Percentiles rank a stretch among this genome's conserved stretches.
phyloP scores from a whole-genome alignment of 2,797 vertebrate species.

The Eurystomus glaucurus region DNA sequence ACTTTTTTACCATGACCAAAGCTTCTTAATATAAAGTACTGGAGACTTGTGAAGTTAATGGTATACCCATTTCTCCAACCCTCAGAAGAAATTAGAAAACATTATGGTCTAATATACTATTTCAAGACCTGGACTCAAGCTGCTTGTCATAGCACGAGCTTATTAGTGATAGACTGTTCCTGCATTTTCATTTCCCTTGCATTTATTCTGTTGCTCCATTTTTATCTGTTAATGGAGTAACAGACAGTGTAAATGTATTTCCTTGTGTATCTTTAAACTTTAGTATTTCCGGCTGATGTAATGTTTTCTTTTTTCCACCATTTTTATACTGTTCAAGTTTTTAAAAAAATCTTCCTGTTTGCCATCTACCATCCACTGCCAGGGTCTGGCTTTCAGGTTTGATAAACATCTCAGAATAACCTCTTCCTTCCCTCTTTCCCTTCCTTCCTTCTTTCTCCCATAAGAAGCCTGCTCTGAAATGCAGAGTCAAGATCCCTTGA shows the following conservation, averaged over 20 bases:
- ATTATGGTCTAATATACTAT: conserved; percentile 43
- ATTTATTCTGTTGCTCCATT: conserved; percentile 53
- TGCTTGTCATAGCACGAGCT: conserved; percentile 34
- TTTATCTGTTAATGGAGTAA: conserved; percentile 47
- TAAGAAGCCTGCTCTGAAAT: conserved; percentile 1
- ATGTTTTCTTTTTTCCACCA: not conserved
- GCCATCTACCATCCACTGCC: not conserved
- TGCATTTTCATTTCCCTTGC: conserved; percentile 6
- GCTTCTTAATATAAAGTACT: conserved; percentile 48
- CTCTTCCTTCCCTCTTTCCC: not conserved
- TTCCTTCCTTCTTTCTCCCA: not conserved
- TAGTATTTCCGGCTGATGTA: not conserved
- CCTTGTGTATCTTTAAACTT: not conserved
- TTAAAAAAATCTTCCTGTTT: not conserved
- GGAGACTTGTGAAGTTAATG: conserved; percentile 50
- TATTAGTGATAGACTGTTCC: conserved; percentile 40
- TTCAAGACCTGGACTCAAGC: conserved; percentile 42
- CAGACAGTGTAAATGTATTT: conserved; percentile 14
- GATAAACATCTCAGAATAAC: not conserved
- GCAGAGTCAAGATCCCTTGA: not conserved
- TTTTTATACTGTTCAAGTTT: conserved; percentile 13
- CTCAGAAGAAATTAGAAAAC: conserved; percentile 32
- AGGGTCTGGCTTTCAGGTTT: conserved; percentile 17
- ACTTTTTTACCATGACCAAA: not conserved
- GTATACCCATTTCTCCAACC: not conserved